Percentiles rank a stretch among this genome's conserved stretches.
These are phyloP conservation scores for Patiria miniata DNA, from an alignment of 35 echinoderm and acorn worm genomes.

Conservation along the genomic window DNA sequence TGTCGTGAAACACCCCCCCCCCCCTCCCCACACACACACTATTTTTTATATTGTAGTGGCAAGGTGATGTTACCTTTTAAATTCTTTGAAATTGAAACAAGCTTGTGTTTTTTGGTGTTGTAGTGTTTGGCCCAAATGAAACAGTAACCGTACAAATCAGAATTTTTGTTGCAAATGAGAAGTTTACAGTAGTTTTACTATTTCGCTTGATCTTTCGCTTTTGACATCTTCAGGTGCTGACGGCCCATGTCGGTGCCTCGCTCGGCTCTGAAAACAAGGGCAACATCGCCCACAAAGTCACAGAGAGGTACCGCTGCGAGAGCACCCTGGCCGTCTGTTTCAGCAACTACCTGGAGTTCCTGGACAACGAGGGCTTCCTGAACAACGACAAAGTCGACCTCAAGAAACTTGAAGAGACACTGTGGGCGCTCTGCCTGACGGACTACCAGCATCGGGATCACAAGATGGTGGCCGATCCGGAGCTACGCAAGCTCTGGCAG, in stretches of 20 bases:
- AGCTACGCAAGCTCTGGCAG: constrained; percentile 47
- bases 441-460: constrained; percentile 2
- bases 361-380: constrained; percentile 38
- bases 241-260: constrained; percentile 63
- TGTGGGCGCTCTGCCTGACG: constrained; percentile 63
- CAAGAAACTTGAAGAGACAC: constrained; percentile 54
- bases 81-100: too few relatives aligned
- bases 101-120: too few relatives aligned
- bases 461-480: constrained; percentile 19
- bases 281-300: constrained; percentile 19
- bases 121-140: too few relatives aligned
- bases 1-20: too few relatives aligned
- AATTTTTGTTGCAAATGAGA: too few relatives aligned
- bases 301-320: constrained; percentile 36
- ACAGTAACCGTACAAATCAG: too few relatives aligned
- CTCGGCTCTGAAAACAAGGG: constrained; percentile 49
- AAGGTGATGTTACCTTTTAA: too few relatives aligned
- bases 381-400: constrained; percentile 46
- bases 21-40: too few relatives aligned
- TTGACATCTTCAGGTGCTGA: constrained; percentile 46
- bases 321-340: constrained; percentile 22
- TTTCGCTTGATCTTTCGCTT: not conserved
- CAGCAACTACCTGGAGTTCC: constrained; percentile 45
- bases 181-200: not conserved
- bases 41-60: too few relatives aligned